phyloP scores from a whole-genome alignment of 2,113 vertebrate species.

The Cyprinodon variegatus region DNA sequence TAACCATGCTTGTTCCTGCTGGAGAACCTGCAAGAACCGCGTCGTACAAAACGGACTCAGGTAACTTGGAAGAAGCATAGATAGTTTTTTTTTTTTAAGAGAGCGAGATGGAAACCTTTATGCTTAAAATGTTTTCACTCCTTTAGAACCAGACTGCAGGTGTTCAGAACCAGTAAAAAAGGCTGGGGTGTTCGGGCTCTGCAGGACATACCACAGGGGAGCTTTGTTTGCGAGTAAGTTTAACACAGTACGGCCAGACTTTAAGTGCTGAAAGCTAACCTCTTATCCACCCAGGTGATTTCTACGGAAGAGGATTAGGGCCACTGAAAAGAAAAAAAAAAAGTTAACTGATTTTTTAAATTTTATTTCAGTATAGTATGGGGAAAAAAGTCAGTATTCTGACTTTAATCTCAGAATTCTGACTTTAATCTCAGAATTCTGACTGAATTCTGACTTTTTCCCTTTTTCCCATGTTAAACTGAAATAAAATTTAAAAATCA shows the following conservation, averaged over 20 bases:
- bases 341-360: no score
- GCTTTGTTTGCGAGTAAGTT: conserved; percentile 97
- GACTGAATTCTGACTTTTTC: no score
- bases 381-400: no score
- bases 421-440: no score
- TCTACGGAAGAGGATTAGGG: no score
- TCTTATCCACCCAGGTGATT: no score
- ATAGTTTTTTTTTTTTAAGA: neutral
- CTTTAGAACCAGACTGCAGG: conserved; percentile 88
- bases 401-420: no score
- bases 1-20: conserved; percentile 96
- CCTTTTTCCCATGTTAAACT: no score
- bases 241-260: neutral
- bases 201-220: conserved; percentile 93
- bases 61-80: conserved; percentile 40
- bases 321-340: no score
- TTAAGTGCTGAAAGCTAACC: no score
- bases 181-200: conserved; percentile 94
- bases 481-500: no score
- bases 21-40: conserved; percentile 93
- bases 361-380: no score
- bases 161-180: conserved; percentile 90
- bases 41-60: conserved; percentile 97
- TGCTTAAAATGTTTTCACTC: conserved; percentile 16
- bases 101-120: neutral